Evolutionary conservation across 2,888 invertebrate species (phyloP), one percentile per base, ranked within the genome.

Genomic region (Cosmorhoe ocellata): DNA sequence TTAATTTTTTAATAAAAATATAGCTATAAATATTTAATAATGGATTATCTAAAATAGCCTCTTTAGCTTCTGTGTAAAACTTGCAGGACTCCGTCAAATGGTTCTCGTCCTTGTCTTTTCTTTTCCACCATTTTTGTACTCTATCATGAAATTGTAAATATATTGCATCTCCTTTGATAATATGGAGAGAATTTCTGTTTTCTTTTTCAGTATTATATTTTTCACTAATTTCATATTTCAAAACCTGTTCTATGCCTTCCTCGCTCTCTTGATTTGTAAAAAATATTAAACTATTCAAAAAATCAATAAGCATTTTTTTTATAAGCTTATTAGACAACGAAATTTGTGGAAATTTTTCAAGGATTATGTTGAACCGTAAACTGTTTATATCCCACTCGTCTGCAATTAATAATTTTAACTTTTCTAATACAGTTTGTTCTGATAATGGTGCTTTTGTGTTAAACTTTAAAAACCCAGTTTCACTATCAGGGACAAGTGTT

Each of bases 51-150:
- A 56, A 12, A 45, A 51, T 9, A 59, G 18, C 3, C 53, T 51
- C 5, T 36, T 36, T 32, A 4, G 47, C 7, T 33, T 53, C 1
- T 18, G 33, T 8, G 45, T 58, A 64, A 28, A 51, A 58, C 30
- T 48, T 30, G 28, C 61, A 63, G 7, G 39, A 27, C 14, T 65
- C 36, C 12, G 54, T 59, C 6, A 63, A 51, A 52, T 63, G 42
- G 1, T 39, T 12, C 18, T n/a, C n/a, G n/a, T n/a, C n/a, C n/a
- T n/a, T n/a, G n/a, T n/a, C n/a, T n/a, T n/a, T n/a, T n/a, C n/a
- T n/a, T 43, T 64, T 58, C 59, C 67, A 64, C 67, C 67, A 67
- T 4, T 64, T 63, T 40, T 63, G 67, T 26, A 67, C 27, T 18
- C 26, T 41, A 13, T 67, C 62, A 9, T 67, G 66, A 26, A 61